These are phyloP conservation scores for Drosophila cardini DNA, from an alignment of 1,140 invertebrate genomes.

Conservation along the genomic window DNA sequence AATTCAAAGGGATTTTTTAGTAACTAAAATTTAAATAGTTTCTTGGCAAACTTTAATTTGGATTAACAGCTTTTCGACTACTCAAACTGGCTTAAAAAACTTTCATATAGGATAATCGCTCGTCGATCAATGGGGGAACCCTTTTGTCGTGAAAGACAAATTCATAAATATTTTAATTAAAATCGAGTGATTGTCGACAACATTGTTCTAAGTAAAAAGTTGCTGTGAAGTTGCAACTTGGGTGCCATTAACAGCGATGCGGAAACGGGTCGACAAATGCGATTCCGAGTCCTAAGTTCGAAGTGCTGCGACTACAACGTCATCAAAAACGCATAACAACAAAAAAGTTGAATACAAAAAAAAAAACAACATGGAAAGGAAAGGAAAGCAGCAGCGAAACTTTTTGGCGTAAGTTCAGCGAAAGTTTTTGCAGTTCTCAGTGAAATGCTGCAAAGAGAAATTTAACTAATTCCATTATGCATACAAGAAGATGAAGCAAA, in stretches of 20 bases:
- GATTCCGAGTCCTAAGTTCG: conserved; percentile 8
- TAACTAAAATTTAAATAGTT: too few relatives aligned
- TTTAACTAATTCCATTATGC: conserved; percentile 78
- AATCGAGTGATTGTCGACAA: conserved; percentile 67
- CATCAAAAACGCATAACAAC: conserved; percentile 76
- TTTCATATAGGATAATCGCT: neutral
- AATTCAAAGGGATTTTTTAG: too few relatives aligned
- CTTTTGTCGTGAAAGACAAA: conserved; percentile 46
- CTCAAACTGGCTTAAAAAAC: neutral
- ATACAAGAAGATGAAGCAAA: conserved; percentile 44
- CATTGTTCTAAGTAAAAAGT: conserved; percentile 73
- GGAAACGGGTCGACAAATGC: conserved; percentile 51
- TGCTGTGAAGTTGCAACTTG: conserved; percentile 57
- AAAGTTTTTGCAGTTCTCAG: conserved; percentile 58
- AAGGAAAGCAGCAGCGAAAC: conserved; percentile 49
- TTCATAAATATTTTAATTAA: conserved; percentile 80
- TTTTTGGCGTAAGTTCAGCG: conserved; percentile 75
- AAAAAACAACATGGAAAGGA: conserved; percentile 6
- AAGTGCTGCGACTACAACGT: conserved; percentile 43
- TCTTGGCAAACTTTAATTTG: too few relatives aligned
- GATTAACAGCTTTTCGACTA: too few relatives aligned
- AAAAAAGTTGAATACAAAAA: conserved; percentile 14
- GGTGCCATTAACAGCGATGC: conserved; percentile 49
- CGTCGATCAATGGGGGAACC: neutral
- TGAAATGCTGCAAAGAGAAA: conserved; percentile 64